phyloP scores from a whole-genome alignment of 2,888 invertebrate genomes.

The Oxytorus armatus region DNA sequence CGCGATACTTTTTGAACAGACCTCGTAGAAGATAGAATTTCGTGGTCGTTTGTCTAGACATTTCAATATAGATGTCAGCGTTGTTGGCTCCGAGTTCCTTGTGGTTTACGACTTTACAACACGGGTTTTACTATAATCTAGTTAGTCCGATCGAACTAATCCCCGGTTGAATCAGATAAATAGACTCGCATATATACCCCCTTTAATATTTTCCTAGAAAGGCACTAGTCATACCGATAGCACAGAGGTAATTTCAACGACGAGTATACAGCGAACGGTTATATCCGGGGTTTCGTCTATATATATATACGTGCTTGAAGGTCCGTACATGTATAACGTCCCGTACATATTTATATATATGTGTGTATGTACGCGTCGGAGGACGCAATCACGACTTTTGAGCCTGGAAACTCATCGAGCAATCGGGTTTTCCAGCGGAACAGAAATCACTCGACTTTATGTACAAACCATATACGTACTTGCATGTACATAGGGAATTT shows the following conservation, averaged over 20 bases:
- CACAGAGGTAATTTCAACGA: conserved; percentile 55
- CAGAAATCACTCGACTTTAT: conserved; percentile 25
- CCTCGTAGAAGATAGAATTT: background rate
- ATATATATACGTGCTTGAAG: too few species aligned
- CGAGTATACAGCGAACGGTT: conserved; percentile 54
- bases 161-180: conserved; percentile 55
- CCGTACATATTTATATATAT: background rate
- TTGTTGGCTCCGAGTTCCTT: background rate
- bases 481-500: background rate
- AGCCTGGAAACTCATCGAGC: conserved; percentile 60
- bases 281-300: conserved; percentile 56
- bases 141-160: conserved; percentile 41
- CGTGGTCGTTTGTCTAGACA: background rate
- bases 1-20: background rate
- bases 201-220: conserved; percentile 47
- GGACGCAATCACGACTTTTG: conserved; percentile 50
- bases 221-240: conserved; percentile 61
- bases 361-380: conserved; percentile 18
- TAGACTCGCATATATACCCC: conserved; percentile 15
- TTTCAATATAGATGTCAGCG: background rate
- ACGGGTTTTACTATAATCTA: conserved; percentile 19
- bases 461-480: background rate
- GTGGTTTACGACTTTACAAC: conserved; percentile 26
- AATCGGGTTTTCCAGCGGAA: conserved; percentile 56
- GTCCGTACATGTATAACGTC: background rate